phyloP scores from a whole-genome alignment of 2,113 vertebrate genomes.

The Elaphurus davidianus region DNA sequence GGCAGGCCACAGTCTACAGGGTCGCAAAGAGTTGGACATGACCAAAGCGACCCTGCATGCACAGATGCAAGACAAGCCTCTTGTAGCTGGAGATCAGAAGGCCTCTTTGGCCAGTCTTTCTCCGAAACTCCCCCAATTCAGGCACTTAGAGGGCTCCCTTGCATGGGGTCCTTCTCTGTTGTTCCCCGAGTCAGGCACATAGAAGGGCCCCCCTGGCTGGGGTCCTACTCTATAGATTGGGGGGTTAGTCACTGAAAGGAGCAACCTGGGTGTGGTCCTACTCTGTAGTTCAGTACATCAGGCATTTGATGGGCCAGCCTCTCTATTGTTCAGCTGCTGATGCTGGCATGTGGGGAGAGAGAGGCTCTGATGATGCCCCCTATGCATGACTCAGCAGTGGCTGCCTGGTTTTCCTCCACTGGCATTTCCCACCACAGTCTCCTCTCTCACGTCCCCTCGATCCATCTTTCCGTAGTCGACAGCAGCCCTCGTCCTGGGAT shows the following conservation, averaged over 20 bases:
- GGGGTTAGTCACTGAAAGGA: background rate
- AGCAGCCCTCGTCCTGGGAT: background rate
- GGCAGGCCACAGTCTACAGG: background rate
- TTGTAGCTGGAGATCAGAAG: background rate
- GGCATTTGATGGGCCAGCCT: background rate
- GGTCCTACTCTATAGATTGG: background rate
- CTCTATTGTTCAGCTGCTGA: background rate
- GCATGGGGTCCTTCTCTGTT: background rate
- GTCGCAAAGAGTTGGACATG: background rate
- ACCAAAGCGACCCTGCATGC: background rate
- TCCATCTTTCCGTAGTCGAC: background rate
- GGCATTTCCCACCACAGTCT: background rate
- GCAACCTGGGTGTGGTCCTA: background rate
- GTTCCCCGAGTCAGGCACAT: fast-evolving
- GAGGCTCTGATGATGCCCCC: background rate
- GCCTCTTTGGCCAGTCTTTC: background rate
- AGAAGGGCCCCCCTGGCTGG: background rate
- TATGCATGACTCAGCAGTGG: background rate
- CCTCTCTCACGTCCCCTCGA: background rate
- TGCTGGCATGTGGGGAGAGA: background rate
- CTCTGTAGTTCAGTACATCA: background rate
- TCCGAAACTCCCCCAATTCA: background rate
- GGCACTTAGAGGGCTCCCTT: background rate
- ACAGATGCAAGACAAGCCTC: background rate
- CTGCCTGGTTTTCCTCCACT: background rate